These are phyloP conservation scores for Syrmaticus mikado DNA, from an alignment of 2,113 vertebrate genomes.

Conservation along the genomic window DNA sequence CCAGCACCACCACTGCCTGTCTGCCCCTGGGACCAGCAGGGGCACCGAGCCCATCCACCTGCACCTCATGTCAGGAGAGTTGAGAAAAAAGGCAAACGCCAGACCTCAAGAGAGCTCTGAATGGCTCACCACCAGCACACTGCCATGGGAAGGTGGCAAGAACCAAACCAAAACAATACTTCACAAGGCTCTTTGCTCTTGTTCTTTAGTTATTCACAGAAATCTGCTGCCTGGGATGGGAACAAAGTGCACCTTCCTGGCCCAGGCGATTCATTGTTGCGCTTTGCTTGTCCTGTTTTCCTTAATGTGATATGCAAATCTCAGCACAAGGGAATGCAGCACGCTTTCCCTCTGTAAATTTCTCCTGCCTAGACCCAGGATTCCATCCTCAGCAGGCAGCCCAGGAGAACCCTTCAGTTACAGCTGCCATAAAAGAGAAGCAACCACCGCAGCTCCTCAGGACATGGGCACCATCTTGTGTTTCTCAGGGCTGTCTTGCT, in stretches of 20 bases:
- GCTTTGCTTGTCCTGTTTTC: neutral
- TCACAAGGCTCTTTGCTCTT: neutral
- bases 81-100: neutral
- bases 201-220: neutral
- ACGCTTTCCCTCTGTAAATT: neutral
- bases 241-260: neutral
- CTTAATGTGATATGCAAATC: neutral
- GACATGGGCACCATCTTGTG: rapidly evolving
- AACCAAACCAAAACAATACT: neutral
- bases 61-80: rapidly evolving
- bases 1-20: neutral
- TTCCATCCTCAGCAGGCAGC: neutral
- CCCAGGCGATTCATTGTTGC: neutral
- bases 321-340: neutral
- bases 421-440: neutral
- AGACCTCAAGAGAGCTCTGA: neutral
- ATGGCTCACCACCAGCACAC: neutral
- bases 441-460: rapidly evolving
- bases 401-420: neutral
- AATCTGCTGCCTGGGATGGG: neutral
- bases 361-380: neutral
- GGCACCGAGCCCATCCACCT: neutral
- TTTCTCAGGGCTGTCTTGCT: neutral
- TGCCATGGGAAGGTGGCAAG: rapidly evolving
- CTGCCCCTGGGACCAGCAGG: rapidly evolving